These are phyloP conservation scores for Gymnoscopelus braueri DNA, from an alignment of 2,797 vertebrate species.

Conservation along the genomic window DNA sequence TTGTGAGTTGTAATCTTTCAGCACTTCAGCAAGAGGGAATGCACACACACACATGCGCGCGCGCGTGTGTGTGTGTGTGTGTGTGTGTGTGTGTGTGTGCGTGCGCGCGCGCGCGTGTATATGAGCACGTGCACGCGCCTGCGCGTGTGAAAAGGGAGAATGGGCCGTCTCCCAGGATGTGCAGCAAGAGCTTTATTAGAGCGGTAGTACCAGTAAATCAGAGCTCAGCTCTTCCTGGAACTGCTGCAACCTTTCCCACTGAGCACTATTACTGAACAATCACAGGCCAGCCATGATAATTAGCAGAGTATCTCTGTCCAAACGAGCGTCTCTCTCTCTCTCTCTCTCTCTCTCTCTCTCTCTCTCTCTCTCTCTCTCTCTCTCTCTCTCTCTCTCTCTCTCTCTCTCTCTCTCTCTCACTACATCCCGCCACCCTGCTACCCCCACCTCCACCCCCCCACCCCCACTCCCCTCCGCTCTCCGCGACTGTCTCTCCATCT, in stretches of 20 bases:
- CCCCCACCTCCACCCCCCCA: constrained; percentile 40
- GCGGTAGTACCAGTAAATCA: constrained; percentile 89
- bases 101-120: constrained; percentile 37
- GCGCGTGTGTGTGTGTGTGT: neutral
- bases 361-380: constrained; percentile 19
- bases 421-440: constrained; percentile 48
- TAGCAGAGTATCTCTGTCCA: constrained; percentile 84
- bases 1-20: constrained; percentile 37
- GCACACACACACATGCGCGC: too few species aligned
- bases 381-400: constrained; percentile 39
- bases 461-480: constrained; percentile 48
- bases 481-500: constrained; percentile 59
- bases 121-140: constrained; percentile 68
- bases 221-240: constrained; percentile 88
- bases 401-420: constrained; percentile 24
- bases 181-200: constrained; percentile 86
- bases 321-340: constrained; percentile 63
- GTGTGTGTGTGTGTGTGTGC: constrained; percentile 5
- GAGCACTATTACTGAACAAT: constrained; percentile 91
- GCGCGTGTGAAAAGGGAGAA: constrained; percentile 76
- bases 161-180: constrained; percentile 84
- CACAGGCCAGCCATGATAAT: constrained; percentile 89
- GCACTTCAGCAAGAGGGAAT: neutral
- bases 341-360: constrained; percentile 65
- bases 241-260: constrained; percentile 88